Percentiles rank a stretch among this genome's conserved stretches.
These are phyloP conservation scores for Anniella stebbinsi DNA, from an alignment of 2,797 vertebrate genomes.

Conservation along the genomic window DNA sequence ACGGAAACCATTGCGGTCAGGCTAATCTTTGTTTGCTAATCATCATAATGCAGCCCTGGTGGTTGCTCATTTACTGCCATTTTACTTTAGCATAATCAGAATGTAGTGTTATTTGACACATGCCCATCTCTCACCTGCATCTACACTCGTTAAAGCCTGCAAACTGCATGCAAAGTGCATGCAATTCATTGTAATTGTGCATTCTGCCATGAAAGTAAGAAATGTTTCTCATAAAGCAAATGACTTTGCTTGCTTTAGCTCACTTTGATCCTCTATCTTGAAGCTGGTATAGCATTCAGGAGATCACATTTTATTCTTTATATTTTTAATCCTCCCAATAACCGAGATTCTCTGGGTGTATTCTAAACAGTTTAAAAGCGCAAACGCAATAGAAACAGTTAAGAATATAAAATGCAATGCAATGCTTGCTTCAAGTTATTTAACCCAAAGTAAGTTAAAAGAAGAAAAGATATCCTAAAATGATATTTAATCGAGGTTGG, in stretches of 20 bases:
- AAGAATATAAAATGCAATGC: too few species aligned
- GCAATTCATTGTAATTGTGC: neutral
- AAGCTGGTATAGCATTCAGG: neutral
- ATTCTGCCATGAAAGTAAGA: neutral
- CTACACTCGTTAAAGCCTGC: neutral
- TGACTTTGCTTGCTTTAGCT: neutral
- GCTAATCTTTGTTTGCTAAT: neutral
- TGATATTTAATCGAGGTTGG: neutral
- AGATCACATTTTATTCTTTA: neutral
- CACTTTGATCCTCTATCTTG: neutral
- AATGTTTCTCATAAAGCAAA: conserved; percentile 17
- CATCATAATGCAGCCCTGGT: neutral
- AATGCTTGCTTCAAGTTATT: neutral
- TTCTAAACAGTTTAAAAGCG: too few species aligned
- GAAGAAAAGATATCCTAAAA: neutral
- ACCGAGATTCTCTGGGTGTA: too few species aligned
- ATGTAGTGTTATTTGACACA: neutral
- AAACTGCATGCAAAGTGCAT: accelerated
- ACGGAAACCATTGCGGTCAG: accelerated
- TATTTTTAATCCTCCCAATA: too few species aligned
- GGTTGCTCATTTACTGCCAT: neutral
- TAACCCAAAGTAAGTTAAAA: neutral
- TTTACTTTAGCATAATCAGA: neutral
- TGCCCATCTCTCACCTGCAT: neutral
- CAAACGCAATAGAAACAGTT: too few species aligned